Conservation (phyloP, 2,888 invertebrate species). For the Phaedon cochleariae region DNA sequence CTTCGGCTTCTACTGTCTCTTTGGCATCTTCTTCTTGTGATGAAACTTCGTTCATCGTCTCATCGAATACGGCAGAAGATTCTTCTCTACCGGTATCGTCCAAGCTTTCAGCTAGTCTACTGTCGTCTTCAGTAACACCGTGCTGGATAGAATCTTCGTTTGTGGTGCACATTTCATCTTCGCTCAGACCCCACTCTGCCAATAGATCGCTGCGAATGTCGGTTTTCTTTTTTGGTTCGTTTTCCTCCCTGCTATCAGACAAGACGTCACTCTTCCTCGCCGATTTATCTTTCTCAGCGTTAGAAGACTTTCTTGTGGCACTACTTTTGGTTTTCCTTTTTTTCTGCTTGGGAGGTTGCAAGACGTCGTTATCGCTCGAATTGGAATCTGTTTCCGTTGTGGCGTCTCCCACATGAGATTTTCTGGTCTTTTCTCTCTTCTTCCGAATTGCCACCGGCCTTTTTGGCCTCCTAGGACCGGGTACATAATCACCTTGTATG, state of each 20-base stretch:
- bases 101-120: neutral
- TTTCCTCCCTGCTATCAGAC: slow-evolving; percentile 2
- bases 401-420: slow-evolving; percentile 13
- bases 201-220: slow-evolving; percentile 75
- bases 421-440: slow-evolving; percentile 30
- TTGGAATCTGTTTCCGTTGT: slow-evolving; percentile 29
- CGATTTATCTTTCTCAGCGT: slow-evolving; percentile 22
- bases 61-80: neutral
- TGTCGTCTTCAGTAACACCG: neutral
- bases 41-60: neutral
- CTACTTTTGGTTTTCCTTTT: slow-evolving; percentile 51
- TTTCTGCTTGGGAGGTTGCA: slow-evolving; percentile 29
- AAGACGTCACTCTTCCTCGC: neutral
- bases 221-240: slow-evolving; percentile 56
- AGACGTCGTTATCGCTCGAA: slow-evolving; percentile 33
- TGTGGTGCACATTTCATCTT: slow-evolving; percentile 47
- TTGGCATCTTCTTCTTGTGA: slow-evolving; percentile 1
- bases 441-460: slow-evolving; percentile 22
- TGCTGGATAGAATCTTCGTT: slow-evolving; percentile 7
- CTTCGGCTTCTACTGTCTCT: neutral
- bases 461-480: slow-evolving; percentile 45
- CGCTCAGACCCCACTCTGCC: slow-evolving; percentile 79
- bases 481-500: slow-evolving; percentile 61
- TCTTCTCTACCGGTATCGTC: neutral
- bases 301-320: slow-evolving; percentile 58